Evolutionary conservation across 1,140 invertebrate genomes (phyloP).

Genomic region (Amphibalanus amphitrite): DNA sequence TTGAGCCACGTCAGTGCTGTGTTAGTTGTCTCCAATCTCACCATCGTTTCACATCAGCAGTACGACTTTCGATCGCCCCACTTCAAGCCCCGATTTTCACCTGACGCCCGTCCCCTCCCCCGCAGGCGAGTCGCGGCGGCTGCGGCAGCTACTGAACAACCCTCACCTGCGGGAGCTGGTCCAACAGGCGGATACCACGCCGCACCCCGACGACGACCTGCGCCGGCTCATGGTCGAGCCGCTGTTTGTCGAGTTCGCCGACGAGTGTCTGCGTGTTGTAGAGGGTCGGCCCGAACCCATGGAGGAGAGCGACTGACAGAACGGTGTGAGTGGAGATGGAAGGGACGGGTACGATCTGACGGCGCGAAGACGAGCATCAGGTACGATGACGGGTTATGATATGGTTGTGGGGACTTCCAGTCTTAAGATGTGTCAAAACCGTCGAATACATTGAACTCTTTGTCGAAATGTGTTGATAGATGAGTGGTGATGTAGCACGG

Average conservation of each 20-base stretch:
- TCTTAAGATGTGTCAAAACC: background rate
- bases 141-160: background rate
- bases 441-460: background rate
- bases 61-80: no score
- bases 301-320: background rate
- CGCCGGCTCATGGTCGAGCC: background rate
- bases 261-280: background rate
- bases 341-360: no score
- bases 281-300: background rate
- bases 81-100: no score
- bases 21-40: no score
- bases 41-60: no score
- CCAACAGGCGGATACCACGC: background rate
- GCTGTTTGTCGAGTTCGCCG: slow-evolving; percentile 1
- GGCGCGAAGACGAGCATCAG: no score
- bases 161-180: background rate
- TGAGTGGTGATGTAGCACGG: no score
- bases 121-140: background rate
- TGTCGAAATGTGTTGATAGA: no score
- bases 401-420: no score
- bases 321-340: background rate
- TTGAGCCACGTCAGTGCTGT: no score
- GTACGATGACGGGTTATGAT: no score
- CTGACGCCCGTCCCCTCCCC: no score
- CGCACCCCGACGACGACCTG: background rate